These are phyloP conservation scores for Himalopsyche japonica DNA, from an alignment of 2,888 invertebrate genomes.

Conservation along the genomic window DNA sequence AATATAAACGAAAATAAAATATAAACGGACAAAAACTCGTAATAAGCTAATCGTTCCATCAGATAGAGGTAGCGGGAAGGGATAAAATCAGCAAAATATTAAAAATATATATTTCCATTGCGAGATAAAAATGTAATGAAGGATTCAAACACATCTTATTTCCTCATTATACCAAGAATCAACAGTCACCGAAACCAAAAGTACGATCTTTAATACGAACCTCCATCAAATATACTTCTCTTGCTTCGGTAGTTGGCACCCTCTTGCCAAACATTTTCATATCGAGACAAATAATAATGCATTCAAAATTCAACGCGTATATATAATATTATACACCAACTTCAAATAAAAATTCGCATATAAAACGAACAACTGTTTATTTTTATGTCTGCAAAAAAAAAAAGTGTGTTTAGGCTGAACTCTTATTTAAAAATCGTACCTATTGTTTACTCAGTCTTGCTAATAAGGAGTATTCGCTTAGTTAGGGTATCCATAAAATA, in stretches of 20 bases:
- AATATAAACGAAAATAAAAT: too few species aligned
- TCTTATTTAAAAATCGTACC: conserved; percentile 38
- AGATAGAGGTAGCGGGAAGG: too few species aligned
- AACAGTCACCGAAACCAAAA: too few species aligned
- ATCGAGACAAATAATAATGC: conserved; percentile 2
- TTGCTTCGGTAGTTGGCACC: neutral
- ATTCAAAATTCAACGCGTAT: neutral
- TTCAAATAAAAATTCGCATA: neutral
- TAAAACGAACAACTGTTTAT: conserved; percentile 22
- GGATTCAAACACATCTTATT: too few species aligned
- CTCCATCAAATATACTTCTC: neutral
- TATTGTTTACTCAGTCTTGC: conserved; percentile 37
- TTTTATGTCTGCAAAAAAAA: conserved; percentile 38
- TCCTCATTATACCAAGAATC: too few species aligned
- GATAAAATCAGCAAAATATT: too few species aligned
- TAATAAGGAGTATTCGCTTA: conserved; percentile 27
- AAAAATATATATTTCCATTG: too few species aligned
- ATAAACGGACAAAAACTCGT: too few species aligned
- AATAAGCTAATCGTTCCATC: too few species aligned
- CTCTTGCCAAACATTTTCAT: conserved; percentile 10
- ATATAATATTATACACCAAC: neutral
- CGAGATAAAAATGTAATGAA: too few species aligned
- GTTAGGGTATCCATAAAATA: conserved; percentile 6
- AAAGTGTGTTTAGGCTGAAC: conserved; percentile 37
- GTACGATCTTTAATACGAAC: too few species aligned